phyloP scores from a whole-genome alignment of 2,888 invertebrate genomes.

The Aromia moschata region DNA sequence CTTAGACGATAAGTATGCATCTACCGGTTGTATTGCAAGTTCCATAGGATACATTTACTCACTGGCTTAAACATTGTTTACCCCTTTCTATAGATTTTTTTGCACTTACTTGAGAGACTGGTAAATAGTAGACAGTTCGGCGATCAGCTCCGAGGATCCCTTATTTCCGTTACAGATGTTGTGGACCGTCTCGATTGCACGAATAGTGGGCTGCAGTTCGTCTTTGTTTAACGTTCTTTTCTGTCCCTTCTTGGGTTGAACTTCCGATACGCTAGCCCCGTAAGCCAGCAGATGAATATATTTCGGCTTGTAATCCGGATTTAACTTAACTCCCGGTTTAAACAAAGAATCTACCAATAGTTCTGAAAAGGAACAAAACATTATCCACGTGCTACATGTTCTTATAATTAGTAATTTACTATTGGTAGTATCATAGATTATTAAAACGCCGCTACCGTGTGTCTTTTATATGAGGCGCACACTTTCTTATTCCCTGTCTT shows the following conservation, averaged over 20 bases:
- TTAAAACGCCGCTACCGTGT: too few relatives aligned
- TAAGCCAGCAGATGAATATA: slow-evolving; percentile 95
- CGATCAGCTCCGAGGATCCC: slow-evolving; percentile 92
- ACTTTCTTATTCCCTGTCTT: too few relatives aligned
- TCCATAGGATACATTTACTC: too few relatives aligned
- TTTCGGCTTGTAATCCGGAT: slow-evolving; percentile 96
- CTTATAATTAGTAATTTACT: too few relatives aligned
- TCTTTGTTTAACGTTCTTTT: slow-evolving; percentile 80
- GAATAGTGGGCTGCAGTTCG: slow-evolving; percentile 89
- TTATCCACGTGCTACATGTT: slow-evolving; percentile 9
- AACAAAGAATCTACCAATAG: slow-evolving; percentile 93
- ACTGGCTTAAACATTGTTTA: too few relatives aligned
- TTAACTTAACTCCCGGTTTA: slow-evolving; percentile 91
- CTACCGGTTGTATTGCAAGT: too few relatives aligned
- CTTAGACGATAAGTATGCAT: too few relatives aligned
- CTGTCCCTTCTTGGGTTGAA: slow-evolving; percentile 74
- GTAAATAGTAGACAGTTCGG: slow-evolving; percentile 89
- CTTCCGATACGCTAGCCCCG: slow-evolving; percentile 92
- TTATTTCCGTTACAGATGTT: slow-evolving; percentile 89
- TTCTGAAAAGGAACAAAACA: slow-evolving; percentile 65
- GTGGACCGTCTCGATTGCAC: slow-evolving; percentile 94
- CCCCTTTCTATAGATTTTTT: not conserved
- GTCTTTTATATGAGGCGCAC: too few relatives aligned
- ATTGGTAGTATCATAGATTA: too few relatives aligned
- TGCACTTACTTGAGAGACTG: slow-evolving; percentile 81